phyloP scores from a whole-genome alignment of 2,113 vertebrate genomes.

The Eidolon helvum region DNA sequence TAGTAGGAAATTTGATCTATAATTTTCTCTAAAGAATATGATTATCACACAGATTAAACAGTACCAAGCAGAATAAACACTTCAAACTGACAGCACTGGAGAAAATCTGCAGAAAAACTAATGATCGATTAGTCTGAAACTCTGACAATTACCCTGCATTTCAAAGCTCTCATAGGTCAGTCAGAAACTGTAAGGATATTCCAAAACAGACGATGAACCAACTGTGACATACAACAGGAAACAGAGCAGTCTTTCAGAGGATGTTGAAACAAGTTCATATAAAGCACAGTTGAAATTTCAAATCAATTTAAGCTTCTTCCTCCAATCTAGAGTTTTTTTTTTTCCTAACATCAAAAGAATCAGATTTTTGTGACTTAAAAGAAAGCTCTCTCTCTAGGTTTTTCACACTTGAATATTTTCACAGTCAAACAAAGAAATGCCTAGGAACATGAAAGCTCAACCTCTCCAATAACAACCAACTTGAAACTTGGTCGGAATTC shows the following conservation, averaged over 20 bases:
- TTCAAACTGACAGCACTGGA: conserved; percentile 14
- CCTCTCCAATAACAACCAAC: conserved; percentile 53
- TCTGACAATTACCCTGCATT: conserved; percentile 60
- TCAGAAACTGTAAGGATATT: conserved; percentile 63
- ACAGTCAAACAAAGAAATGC: conserved; percentile 81
- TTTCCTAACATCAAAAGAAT: conserved; percentile 79
- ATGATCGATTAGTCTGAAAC: conserved; percentile 60
- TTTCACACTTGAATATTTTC: conserved; percentile 78
- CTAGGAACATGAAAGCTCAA: conserved; percentile 74
- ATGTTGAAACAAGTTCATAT: conserved; percentile 73
- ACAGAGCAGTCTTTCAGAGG: conserved; percentile 75
- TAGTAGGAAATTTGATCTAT: not conserved
- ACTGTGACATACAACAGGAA: conserved; percentile 59
- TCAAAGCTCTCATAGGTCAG: conserved; percentile 55
- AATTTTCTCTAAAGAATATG: conserved; percentile 31
- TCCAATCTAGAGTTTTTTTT: conserved; percentile 63
- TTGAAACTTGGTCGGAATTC: conserved; percentile 60
- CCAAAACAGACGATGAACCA: conserved; percentile 70
- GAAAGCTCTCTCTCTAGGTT: conserved; percentile 69
- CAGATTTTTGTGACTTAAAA: conserved; percentile 74
- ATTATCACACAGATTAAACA: not conserved
- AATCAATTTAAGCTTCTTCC: conserved; percentile 68
- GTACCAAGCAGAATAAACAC: not conserved
- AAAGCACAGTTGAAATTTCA: conserved; percentile 74
- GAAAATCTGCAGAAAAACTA: conserved; percentile 56